Evolutionary conservation across 2,113 vertebrate species (phyloP).

Genomic region (Pelmatolapia mariae): DNA sequence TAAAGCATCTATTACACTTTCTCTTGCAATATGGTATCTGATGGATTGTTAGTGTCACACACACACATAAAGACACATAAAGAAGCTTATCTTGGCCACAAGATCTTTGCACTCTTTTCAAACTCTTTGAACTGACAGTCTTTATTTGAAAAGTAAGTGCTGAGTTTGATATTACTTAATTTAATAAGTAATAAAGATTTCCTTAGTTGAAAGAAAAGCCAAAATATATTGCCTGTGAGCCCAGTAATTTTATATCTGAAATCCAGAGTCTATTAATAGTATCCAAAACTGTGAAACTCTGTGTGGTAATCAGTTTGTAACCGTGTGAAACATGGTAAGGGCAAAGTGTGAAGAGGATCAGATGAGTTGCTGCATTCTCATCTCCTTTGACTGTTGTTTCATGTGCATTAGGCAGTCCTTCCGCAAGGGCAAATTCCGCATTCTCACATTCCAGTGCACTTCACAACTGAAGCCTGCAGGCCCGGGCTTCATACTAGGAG

Average conservation of each 20-base stretch:
- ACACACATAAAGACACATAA: not conserved
- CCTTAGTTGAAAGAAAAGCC: not conserved
- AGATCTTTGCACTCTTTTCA: not conserved
- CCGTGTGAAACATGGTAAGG: not conserved
- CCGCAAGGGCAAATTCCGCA: constrained; percentile 9
- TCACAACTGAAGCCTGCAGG: not conserved
- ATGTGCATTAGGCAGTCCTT: not conserved
- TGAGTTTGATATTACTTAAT: not conserved
- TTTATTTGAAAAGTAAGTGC: not conserved
- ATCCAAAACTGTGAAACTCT: not conserved
- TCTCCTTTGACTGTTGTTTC: not conserved
- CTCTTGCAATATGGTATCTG: not conserved
- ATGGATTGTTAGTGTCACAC: not conserved
- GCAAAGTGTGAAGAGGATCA: not conserved
- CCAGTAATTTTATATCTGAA: not conserved
- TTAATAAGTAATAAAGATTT: not conserved
- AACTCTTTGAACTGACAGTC: not conserved
- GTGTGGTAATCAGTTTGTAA: not conserved
- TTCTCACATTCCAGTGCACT: constrained; percentile 27
- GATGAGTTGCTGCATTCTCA: not conserved
- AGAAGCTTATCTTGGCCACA: not conserved
- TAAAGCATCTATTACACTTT: not conserved
- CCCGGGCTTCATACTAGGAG: not conserved
- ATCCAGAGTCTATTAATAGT: not conserved
- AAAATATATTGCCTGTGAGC: not conserved